These are phyloP conservation scores for Sus scrofa DNA, from an alignment of 2,113 vertebrate genomes.

Conservation along the genomic window DNA sequence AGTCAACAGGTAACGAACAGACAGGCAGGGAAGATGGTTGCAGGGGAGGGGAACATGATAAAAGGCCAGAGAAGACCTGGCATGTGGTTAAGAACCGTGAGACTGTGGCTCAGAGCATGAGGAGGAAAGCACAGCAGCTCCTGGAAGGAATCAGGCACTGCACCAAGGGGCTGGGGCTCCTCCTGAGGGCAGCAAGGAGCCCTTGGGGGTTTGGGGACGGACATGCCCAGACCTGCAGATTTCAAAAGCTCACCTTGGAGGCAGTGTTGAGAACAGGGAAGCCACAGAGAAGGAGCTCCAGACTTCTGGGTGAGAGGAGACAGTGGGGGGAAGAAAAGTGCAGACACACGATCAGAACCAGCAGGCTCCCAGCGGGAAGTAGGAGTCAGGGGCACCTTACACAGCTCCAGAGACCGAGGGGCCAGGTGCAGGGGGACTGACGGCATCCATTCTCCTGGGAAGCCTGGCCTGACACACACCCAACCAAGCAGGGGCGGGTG, in stretches of 20 bases:
- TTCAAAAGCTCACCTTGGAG: neutral
- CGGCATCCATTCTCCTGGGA: neutral
- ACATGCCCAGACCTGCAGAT: neutral
- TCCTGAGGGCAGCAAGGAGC: neutral
- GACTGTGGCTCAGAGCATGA: neutral
- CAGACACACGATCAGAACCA: neutral
- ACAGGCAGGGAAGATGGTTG: neutral
- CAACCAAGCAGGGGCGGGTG: neutral
- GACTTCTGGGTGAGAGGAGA: neutral
- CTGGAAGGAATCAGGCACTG: rapidly evolving
- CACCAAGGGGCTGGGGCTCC: neutral
- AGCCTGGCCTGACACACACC: neutral
- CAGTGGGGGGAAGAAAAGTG: neutral
- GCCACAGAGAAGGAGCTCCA: neutral
- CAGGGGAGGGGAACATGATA: neutral
- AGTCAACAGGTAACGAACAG: neutral
- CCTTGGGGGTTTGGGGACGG: neutral
- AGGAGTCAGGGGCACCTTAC: too few species aligned
- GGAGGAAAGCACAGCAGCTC: neutral
- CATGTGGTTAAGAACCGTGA: neutral
- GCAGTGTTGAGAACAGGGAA: neutral
- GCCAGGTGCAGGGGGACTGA: rapidly evolving
- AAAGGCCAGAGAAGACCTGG: neutral
- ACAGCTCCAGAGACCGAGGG: neutral
- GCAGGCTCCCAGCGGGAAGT: neutral